A percentile compares a stretch with the other conserved stretches of the same genome.
Evolutionary conservation across 2,797 vertebrate species (phyloP).

Genomic region (Coregonus suidteri): DNA sequence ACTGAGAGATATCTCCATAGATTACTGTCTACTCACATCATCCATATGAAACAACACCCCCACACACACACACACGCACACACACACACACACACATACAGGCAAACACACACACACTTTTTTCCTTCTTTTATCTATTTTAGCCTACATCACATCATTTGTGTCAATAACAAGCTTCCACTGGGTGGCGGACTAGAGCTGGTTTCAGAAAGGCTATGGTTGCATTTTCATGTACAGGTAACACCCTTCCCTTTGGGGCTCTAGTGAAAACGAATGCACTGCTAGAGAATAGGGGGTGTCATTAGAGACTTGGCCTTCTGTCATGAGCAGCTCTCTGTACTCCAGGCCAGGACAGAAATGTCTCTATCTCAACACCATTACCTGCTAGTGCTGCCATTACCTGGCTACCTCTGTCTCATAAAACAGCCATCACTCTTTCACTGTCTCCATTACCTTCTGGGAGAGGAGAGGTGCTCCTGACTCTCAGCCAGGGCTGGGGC

Average conservation of each 20-base stretch:
- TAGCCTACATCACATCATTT: no score
- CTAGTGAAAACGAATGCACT: no score
- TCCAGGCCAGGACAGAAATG: constrained; percentile 13
- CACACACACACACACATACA: not conserved
- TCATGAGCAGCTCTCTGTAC: constrained; percentile 11
- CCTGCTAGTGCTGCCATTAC: constrained; percentile 7
- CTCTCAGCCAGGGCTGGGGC: constrained; percentile 6
- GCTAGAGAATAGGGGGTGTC: no score
- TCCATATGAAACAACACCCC: constrained; percentile 5
- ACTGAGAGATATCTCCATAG: constrained; percentile 10
- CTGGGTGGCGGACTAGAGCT: no score
- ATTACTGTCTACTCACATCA: constrained; percentile 19
- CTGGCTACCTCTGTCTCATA: constrained; percentile 18
- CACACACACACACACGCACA: no score
- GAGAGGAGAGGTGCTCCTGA: constrained; percentile 10
- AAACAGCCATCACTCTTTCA: constrained; percentile 22
- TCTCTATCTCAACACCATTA: constrained; percentile 26
- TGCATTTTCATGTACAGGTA: no score
- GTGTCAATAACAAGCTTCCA: no score
- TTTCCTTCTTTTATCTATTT: no score
- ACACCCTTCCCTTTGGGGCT: no score
- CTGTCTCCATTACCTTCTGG: constrained; percentile 29
- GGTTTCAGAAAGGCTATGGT: no score
- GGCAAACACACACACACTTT: not conserved
- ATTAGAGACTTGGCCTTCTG: no score